These are phyloP conservation scores for Oreohelix idahoensis DNA, from an alignment of 1,140 invertebrate genomes.

Conservation along the genomic window DNA sequence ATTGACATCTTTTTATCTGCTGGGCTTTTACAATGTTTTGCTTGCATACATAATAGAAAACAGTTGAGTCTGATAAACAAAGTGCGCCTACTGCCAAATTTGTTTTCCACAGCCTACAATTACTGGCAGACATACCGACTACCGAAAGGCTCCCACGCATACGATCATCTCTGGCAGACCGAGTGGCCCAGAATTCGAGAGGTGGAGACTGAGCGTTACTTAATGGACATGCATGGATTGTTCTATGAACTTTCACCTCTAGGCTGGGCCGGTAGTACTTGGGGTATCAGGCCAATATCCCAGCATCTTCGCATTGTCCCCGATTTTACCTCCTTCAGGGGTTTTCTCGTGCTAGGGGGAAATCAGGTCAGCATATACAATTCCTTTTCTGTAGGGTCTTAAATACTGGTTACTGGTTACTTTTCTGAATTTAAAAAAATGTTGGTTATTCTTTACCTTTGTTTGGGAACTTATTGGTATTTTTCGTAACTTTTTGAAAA, in stretches of 20 bases:
- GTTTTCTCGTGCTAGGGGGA: constrained; percentile 47
- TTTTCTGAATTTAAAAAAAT: no score
- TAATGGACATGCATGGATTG: constrained; percentile 53
- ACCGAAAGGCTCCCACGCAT: constrained; percentile 51
- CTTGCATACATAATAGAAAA: no score
- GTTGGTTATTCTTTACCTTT: no score
- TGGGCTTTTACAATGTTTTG: no score
- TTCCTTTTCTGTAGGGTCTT: no score
- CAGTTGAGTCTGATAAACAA: neutral
- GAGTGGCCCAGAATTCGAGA: constrained; percentile 52
- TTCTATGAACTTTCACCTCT: constrained; percentile 52
- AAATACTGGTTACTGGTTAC: no score
- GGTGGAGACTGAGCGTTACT: constrained; percentile 50
- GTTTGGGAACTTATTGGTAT: no score
- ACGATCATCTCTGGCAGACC: constrained; percentile 53
- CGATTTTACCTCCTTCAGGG: constrained; percentile 49
- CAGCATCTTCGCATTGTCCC: constrained; percentile 50
- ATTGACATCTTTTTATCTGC: no score
- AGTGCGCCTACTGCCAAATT: neutral
- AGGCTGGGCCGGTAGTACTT: constrained; percentile 47
- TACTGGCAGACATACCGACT: constrained; percentile 53
- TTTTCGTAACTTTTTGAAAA: no score
- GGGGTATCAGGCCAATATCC: constrained; percentile 46
- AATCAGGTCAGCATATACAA: constrained; percentile 42
- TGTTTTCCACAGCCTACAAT: constrained; percentile 31